phyloP scores from a whole-genome alignment of 2,113 vertebrate species.

The Cricetomys ansorgei region DNA sequence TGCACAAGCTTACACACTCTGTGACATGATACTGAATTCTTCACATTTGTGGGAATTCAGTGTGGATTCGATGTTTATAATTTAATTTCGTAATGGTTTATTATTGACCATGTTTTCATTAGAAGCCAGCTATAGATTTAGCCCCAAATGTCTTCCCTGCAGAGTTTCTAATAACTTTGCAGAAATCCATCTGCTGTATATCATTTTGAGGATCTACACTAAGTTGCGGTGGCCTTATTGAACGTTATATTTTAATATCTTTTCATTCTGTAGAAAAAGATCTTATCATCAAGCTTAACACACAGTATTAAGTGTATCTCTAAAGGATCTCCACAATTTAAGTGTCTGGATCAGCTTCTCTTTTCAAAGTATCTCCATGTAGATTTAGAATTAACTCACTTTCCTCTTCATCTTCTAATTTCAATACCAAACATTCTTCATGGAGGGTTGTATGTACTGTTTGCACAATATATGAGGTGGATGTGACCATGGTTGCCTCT shows the following conservation, averaged over 20 bases:
- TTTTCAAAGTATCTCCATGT: neutral
- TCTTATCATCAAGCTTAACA: neutral
- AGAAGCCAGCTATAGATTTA: constrained; percentile 54
- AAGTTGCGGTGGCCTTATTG: constrained; percentile 66
- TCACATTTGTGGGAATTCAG: neutral
- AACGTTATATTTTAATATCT: constrained; percentile 35
- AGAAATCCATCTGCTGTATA: constrained; percentile 68
- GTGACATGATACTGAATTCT: neutral
- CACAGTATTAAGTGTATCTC: neutral
- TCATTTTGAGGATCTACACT: constrained; percentile 42
- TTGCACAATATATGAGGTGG: neutral
- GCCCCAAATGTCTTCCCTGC: constrained; percentile 32
- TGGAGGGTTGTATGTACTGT: neutral
- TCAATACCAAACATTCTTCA: neutral
- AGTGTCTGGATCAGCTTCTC: neutral
- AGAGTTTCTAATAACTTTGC: constrained; percentile 75
- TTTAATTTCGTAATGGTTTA: constrained; percentile 47
- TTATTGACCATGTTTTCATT: constrained; percentile 59
- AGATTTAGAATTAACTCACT: neutral
- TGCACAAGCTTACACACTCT: neutral
- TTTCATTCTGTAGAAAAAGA: constrained; percentile 39
- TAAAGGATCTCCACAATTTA: neutral
- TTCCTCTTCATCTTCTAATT: constrained; percentile 35
- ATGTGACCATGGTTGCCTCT: neutral
- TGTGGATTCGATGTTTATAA: constrained; percentile 9